Percentiles rank a stretch among this genome's conserved stretches.
Evolutionary conservation across 2,113 vertebrate genomes (phyloP).

Genomic region (Psephotus haematonotus): DNA sequence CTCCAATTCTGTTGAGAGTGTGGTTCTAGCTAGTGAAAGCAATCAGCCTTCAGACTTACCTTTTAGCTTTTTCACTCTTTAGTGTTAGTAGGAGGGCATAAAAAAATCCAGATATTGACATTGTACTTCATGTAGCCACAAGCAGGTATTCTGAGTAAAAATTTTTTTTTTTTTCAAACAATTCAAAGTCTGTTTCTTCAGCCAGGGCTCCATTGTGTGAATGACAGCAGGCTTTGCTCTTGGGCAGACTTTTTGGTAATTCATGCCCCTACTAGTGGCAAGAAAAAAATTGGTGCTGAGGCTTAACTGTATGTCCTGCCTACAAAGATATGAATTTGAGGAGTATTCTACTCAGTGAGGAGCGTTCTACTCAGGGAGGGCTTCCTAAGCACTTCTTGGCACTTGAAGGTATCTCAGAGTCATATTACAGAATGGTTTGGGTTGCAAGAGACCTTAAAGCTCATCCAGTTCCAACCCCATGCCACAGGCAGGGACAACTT

Average conservation of each 20-base stretch:
- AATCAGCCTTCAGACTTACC: neutral
- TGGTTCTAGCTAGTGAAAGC: neutral
- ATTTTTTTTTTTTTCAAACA: neutral
- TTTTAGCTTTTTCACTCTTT: neutral
- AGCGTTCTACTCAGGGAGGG: fast-evolving
- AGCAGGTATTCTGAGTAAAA: neutral
- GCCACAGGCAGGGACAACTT: neutral
- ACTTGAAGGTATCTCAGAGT: neutral
- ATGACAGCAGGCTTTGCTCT: neutral
- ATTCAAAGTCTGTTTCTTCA: neutral
- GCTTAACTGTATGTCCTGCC: neutral
- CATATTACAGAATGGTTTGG: neutral
- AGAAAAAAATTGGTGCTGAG: neutral
- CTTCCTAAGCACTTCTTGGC: neutral
- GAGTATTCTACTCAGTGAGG: neutral
- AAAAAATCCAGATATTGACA: fast-evolving
- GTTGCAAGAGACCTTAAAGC: neutral
- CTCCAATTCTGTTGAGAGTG: neutral
- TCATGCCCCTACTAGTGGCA: neutral
- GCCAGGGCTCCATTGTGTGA: neutral
- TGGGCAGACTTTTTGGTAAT: neutral
- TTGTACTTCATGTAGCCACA: neutral
- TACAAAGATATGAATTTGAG: neutral
- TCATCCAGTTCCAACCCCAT: neutral
- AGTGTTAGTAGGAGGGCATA: neutral